Evolutionary conservation across 2,113 vertebrate species (phyloP).

Genomic region (Hippoglossus stenolepis): DNA sequence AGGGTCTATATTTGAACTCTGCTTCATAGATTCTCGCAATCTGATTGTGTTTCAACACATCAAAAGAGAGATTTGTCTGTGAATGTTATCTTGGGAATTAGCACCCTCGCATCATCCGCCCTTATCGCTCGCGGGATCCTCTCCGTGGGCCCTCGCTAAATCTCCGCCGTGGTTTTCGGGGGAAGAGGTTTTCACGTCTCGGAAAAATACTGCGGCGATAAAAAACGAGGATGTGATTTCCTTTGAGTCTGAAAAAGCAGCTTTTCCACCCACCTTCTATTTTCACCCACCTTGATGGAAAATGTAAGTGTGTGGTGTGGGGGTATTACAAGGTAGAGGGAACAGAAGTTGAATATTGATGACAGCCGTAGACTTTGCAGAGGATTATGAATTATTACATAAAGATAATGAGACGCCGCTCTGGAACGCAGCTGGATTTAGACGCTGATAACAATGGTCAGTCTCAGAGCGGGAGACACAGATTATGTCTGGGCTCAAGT

Average conservation of each 20-base stretch:
- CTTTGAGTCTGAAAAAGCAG: constrained; percentile 41
- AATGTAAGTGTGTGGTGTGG: constrained; percentile 3
- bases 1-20: constrained; percentile 65
- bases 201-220: constrained; percentile 41
- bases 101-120: constrained; percentile 58
- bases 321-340: not conserved
- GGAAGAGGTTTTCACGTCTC: constrained; percentile 39
- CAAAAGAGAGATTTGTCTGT: constrained; percentile 74
- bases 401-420: constrained; percentile 50
- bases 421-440: constrained; percentile 30
- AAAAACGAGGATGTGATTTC: constrained; percentile 53
- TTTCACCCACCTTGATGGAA: constrained; percentile 33
- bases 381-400: constrained; percentile 68
- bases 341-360: constrained; percentile 38
- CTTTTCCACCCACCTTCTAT: constrained; percentile 34
- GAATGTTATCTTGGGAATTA: constrained; percentile 76
- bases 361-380: constrained; percentile 28
- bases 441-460: constrained; percentile 18
- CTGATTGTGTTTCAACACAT: constrained; percentile 70
- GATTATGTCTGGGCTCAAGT: not conserved
- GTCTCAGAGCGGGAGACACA: not conserved
- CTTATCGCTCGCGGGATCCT: constrained; percentile 60
- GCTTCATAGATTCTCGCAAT: constrained; percentile 62
- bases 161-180: constrained; percentile 41
- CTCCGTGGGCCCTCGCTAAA: constrained; percentile 34